Base-by-base conservation (phyloP, 2,113 vertebrate species). In the Petrocephalus microphthalmus region DNA sequence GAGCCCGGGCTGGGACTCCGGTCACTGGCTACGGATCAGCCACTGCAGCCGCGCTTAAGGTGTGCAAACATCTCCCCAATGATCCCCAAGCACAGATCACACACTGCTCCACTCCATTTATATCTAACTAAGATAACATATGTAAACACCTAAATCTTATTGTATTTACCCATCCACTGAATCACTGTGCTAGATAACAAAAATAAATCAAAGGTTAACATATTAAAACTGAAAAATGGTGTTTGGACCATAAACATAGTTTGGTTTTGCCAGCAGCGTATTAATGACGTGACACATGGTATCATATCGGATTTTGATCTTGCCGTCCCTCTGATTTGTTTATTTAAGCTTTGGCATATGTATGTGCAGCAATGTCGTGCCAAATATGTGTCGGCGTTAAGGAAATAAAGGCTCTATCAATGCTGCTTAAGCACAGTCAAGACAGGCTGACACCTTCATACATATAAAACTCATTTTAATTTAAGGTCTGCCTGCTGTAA, bases 281-380 rank as follows among this genome's bases (percentile, higher is more conserved):
- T 83, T n/a, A 78, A 78, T 78, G 37, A 19, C 42, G 17, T 42
- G 71, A 78, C 25, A 78, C 7, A 53, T 53, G 13, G 7, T 49
- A 25, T 8, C 22, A 45, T 47, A n/a, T 83, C 81, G 49, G 81
- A 47, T 49, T 47, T 83, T 83, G 81, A 42, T 83, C 19, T 83
- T 83, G 81, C 49, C 49, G 37, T 83, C 22, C 45, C 19, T 47
- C 45, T 49, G 45, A 83, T 83, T 83, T 83, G 81, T 47, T 83
- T 83, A 49, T 83, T 83, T 49, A 83, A 83, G 81, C 37, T 49
- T 83, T 10, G 45, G 6, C 81, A 83, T 83, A 83, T 83, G 81
- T 83, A 83, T 49, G 42, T 49, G 81, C 45, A 49, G 20, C 8
- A 47, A 42, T 22, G 81, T 83, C 42, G 37, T 83, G 81, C 81